Percentiles rank a stretch among this genome's conserved stretches.
These are phyloP conservation scores for Dioctria rufipes DNA, from an alignment of 2,888 invertebrate genomes.

Conservation along the genomic window DNA sequence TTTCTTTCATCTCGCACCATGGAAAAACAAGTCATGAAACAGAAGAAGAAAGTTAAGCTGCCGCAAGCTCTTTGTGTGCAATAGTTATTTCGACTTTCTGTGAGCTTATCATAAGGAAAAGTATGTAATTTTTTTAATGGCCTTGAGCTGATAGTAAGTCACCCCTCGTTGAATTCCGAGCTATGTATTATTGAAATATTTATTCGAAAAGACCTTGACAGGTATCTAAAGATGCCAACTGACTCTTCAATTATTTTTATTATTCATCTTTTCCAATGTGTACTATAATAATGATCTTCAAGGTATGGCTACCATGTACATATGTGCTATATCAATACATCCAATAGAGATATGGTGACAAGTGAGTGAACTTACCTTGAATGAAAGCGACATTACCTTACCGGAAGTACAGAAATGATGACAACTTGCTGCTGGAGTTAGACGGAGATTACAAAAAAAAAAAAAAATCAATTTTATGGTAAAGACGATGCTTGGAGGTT, in stretches of 20 bases:
- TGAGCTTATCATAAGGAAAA: neutral
- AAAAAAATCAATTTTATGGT: neutral
- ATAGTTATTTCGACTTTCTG: neutral
- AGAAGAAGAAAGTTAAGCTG: neutral
- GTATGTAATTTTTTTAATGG: neutral
- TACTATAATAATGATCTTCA: neutral
- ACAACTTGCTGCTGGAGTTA: constrained; percentile 12
- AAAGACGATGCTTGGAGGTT: constrained; percentile 1
- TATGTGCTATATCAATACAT: neutral
- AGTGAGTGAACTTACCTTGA: constrained; percentile 44
- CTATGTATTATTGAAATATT: too few relatives aligned
- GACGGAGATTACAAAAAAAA: neutral
- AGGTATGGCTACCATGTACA: too few relatives aligned
- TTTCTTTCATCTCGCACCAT: neutral
- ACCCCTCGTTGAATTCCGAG: neutral
- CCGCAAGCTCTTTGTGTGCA: neutral
- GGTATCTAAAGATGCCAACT: too few relatives aligned
- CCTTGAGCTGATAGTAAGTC: neutral
- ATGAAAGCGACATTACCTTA: constrained; percentile 43
- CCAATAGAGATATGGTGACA: neutral
- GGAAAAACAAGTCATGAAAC: neutral
- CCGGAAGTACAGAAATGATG: constrained; percentile 5
- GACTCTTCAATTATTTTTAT: too few relatives aligned
- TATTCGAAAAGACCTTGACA: too few relatives aligned
- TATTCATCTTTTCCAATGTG: too few relatives aligned